phyloP scores from a whole-genome alignment of 2,113 vertebrate species.

The Notechis scutatus region DNA sequence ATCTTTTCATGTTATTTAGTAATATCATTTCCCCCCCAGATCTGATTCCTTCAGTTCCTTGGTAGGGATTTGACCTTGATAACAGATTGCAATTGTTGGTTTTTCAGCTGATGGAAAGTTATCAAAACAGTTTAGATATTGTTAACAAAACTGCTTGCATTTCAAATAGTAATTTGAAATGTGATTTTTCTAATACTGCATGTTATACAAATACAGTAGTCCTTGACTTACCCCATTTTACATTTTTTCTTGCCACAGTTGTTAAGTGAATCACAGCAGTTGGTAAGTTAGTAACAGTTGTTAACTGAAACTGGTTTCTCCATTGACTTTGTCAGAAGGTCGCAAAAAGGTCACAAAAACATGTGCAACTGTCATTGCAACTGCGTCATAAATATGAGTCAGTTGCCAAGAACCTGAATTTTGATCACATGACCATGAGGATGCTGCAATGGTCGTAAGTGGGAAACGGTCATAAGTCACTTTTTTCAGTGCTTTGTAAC shows the following conservation, averaged over 20 bases:
- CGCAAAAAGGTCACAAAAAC: background rate
- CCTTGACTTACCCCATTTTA: background rate
- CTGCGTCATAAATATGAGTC: background rate
- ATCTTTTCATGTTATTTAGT: background rate
- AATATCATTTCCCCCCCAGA: background rate
- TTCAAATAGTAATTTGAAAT: background rate
- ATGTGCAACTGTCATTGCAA: background rate
- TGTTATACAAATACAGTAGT: background rate
- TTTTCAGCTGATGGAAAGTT: background rate
- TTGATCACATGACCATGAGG: background rate
- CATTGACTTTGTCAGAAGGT: background rate
- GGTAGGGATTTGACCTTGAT: background rate
- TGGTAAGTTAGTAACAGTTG: background rate
- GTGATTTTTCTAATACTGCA: background rate
- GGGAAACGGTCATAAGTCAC: background rate
- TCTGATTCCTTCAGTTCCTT: background rate
- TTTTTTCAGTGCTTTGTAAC: background rate
- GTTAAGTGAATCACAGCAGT: background rate
- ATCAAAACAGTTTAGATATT: background rate
- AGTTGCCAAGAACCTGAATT: background rate
- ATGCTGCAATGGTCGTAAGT: background rate
- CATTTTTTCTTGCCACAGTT: background rate
- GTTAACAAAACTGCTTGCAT: background rate
- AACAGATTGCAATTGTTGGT: background rate
- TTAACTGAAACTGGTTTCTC: background rate